These are phyloP conservation scores for Acanthopagrus latus DNA, from an alignment of 2,797 vertebrate species.

Conservation along the genomic window DNA sequence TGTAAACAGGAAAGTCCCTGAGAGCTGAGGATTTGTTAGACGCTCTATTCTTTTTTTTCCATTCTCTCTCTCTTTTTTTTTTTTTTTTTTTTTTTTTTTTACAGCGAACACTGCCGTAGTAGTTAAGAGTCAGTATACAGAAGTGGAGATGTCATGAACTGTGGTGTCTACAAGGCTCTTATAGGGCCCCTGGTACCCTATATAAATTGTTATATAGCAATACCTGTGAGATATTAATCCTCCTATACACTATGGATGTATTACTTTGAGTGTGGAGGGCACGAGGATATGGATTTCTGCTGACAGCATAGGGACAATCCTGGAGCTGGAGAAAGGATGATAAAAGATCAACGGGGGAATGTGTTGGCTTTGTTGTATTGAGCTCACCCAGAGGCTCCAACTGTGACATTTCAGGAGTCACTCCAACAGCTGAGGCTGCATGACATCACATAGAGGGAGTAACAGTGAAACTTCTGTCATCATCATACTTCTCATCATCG, in stretches of 20 bases:
- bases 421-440: background rate
- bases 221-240: conserved; percentile 52
- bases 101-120: conserved; percentile 18
- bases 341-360: conserved; percentile 43
- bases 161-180: conserved; percentile 18
- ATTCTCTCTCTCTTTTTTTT: background rate
- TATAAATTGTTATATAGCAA: conserved; percentile 39
- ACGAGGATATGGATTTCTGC: conserved; percentile 36
- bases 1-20: conserved; percentile 65
- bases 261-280: conserved; percentile 26
- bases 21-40: conserved; percentile 63
- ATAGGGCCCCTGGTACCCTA: conserved; percentile 16
- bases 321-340: conserved; percentile 25
- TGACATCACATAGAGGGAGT: background rate
- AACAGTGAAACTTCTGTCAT: background rate
- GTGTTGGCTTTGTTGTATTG: conserved; percentile 15
- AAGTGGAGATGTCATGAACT: conserved; percentile 17
- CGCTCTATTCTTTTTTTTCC: background rate
- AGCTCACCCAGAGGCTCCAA: background rate
- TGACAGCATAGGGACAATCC: conserved; percentile 29
- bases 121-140: conserved; percentile 32
- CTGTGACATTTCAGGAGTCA: background rate
- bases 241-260: conserved; percentile 31
- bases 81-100: conserved; percentile 14
- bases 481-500: no score